Conservation (phyloP, 2,797 vertebrate genomes). For the Denticeps clupeoides region DNA sequence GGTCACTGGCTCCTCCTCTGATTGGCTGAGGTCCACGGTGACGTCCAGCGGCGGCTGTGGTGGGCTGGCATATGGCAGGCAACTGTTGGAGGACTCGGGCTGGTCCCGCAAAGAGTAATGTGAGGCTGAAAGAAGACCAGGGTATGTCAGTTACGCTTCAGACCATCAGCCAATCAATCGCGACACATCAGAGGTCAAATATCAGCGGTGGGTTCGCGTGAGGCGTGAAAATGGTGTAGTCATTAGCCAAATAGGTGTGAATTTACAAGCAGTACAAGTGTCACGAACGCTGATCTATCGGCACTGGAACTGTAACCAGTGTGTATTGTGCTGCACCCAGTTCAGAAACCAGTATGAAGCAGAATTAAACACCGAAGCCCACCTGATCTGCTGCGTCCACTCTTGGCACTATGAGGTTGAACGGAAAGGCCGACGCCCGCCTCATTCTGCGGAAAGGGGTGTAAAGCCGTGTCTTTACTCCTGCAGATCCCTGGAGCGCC, state of each 20-base stretch:
- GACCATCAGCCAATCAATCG: too few species aligned
- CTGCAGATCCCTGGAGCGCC: too few species aligned
- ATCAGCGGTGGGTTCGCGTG: background rate
- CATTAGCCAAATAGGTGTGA: too few species aligned
- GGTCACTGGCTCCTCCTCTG: conserved; percentile 18
- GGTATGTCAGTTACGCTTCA: background rate
- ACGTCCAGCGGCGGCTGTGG: conserved; percentile 3
- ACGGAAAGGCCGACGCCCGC: background rate
- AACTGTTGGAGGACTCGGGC: conserved; percentile 42
- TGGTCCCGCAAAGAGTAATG: conserved; percentile 35
- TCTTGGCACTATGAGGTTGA: conserved; percentile 2
- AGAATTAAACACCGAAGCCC: too few species aligned
- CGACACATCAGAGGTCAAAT: conserved; percentile 6
- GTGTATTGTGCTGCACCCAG: too few species aligned
- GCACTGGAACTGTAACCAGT: background rate
- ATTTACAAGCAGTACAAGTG: too few species aligned
- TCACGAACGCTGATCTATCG: too few species aligned
- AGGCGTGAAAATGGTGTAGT: too few species aligned
- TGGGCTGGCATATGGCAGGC: conserved; percentile 26
- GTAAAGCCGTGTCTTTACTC: background rate
- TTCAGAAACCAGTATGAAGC: too few species aligned
- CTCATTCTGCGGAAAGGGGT: background rate
- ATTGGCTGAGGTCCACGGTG: background rate
- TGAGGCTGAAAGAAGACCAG: conserved; percentile 31
- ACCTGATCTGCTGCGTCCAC: conserved; percentile 36